A percentile compares a stretch with the other conserved stretches of the same genome.
phyloP scores from a whole-genome alignment of 2,113 vertebrate species.

The Aramus guarauna region DNA sequence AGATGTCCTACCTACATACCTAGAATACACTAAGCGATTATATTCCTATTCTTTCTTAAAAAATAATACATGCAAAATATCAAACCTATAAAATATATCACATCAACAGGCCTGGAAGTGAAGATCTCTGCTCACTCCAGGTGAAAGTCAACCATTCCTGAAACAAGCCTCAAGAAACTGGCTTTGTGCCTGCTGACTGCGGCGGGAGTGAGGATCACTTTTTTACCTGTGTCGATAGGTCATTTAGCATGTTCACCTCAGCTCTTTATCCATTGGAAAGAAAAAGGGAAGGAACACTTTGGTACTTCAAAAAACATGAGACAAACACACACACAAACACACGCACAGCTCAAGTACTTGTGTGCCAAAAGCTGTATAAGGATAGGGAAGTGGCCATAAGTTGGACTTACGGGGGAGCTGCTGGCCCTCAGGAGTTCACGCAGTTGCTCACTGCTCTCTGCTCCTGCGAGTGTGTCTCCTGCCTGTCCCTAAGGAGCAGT shows the following conservation, averaged over 20 bases:
- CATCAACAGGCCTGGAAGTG: not conserved
- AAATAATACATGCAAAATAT: not conserved
- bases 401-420: not conserved
- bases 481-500: not conserved
- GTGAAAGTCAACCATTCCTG: not conserved
- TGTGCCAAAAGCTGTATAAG: not conserved
- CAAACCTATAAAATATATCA: not conserved
- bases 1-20: not conserved
- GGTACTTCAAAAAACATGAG: not conserved
- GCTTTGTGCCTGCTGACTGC: not conserved
- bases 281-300: not conserved
- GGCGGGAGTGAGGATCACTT: not conserved
- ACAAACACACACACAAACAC: not conserved
- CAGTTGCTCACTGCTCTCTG: not conserved
- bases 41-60: not conserved
- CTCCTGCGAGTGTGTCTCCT: accelerated
- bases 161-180: not conserved
- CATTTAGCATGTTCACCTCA: not conserved
- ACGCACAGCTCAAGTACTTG: not conserved
- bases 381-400: not conserved
- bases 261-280: not conserved
- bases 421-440: not conserved
- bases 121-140: not conserved
- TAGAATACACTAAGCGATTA: not conserved
- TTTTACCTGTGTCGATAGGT: not conserved